Base-by-base conservation (phyloP, 2,888 invertebrate genomes). In the Harpagoxenus sublaevis region DNA sequence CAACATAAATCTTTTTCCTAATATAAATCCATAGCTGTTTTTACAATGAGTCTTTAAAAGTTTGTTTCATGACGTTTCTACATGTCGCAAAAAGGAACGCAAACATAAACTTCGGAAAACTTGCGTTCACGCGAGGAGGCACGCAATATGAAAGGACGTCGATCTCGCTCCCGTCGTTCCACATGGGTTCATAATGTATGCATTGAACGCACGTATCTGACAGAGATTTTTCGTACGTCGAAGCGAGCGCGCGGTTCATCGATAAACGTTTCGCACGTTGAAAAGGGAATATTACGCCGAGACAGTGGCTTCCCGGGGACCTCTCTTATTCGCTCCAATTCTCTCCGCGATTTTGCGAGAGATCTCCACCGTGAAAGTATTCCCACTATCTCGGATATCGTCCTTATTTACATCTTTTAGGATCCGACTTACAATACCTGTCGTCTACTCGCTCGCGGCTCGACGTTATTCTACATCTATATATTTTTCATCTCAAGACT, bases 391-490 rank as follows among this genome's bases (percentile, higher is more conserved):
- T 23, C 65, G 35, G 60, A 68, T 86, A 85, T 85, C 82, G 82
- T 63, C 45, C 81, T 84, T 84, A 86, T 84, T 83, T 74, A 83
- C 71, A 65, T 86, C 74, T 68, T 84, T 84, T 48, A 51, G 68
- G 31, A 60, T 63, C 53, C 48, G 35, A 79, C 48, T 60, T 60
- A 79, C 73, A 79, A 71, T 79, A 79, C 79, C 57, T 57, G 71
- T 45, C 48, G 23, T 23, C 23, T 23, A 23, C 23, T 23, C 23
- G 57, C 31, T 55, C 31, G 31, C 53, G 31, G 39, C 42, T 35
- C 73, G 8, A 66, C 77, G 55, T 78, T 79, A 60, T 60, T 79
- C 79, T 79, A 48, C 73, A 71, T 79, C 73, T 79, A 28, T 60
- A 73, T 60, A 60, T 79, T 73, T 79, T 71, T 79, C 79, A 73